Evolutionary conservation across 2,113 vertebrate genomes (phyloP), one percentile per base, ranked within the genome.

Genomic region (Irena cyanogastra): DNA sequence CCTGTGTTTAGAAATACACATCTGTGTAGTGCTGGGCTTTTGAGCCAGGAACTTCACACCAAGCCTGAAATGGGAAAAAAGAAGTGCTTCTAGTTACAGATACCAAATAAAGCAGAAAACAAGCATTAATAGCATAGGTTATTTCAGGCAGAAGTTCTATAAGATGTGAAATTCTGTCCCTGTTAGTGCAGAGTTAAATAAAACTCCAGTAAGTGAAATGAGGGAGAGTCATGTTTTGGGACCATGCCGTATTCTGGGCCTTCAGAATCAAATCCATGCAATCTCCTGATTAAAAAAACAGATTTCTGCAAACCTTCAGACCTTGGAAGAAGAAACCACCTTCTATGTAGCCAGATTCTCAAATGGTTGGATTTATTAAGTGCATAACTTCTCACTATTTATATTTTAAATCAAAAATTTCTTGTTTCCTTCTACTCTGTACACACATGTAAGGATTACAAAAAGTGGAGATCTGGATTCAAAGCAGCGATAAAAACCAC

Each of bases 161-260:
- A 53, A 33, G 5, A 74, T 42, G 28, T 49, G 57, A 49, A 93
- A 82, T 12, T 75, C 50, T 68, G 28, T 41, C 52, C 19, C 8
- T 44, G 16, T 39, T 50, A 63, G 11, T 41, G 53, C 22, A 72
- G 42, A 91, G 70, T 91, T 77, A 94, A 84, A 68, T 63, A 70
- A 63, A 95, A 74, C 7, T 45, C 33, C 39, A 31, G 6, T 33
- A 49, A 78, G 16, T 44, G 68, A 61, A 83, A 80, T 13, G 37
- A 56, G 13, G 2, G 18, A 16, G 27, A 74, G 18, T 53, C 30
- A 9, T 14, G 14, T 44, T 82, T 93, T 47, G 42, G 81, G 75
- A 83, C n/a, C 0, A 0, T 65, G 49, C 21, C 0, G 1, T 41
- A 21, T 83, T 64, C 64, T 78, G 42, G 27, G 8, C 41, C 26